phyloP scores from a whole-genome alignment of 2,113 vertebrate genomes.

The Jacana jacana region DNA sequence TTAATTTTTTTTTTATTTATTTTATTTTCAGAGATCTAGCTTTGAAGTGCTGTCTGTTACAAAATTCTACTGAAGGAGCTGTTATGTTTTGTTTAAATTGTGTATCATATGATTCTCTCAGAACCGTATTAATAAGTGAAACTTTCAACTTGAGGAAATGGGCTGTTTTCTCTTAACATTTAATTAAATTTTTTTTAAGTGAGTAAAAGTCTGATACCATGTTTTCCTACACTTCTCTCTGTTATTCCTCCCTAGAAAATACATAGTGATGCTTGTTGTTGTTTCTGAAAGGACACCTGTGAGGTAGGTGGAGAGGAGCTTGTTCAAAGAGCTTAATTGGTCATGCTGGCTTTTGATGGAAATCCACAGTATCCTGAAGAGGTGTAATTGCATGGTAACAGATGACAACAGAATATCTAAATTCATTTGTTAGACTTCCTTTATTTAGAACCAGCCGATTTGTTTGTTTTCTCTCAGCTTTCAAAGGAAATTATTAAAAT shows the following conservation, averaged over 20 bases:
- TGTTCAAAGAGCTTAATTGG: background rate
- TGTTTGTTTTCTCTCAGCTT: background rate
- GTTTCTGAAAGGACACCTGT: background rate
- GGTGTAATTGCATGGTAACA: background rate
- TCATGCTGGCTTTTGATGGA: background rate
- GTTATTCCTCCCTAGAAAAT: background rate
- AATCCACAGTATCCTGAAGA: background rate
- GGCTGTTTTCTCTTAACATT: background rate
- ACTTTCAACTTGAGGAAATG: background rate
- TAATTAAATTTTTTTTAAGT: background rate
- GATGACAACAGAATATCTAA: background rate
- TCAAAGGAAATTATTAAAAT: background rate
- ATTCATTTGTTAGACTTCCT: background rate
- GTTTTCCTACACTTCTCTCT: background rate
- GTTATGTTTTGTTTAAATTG: background rate
- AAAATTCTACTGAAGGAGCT: background rate
- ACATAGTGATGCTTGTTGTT: background rate
- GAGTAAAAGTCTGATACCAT: background rate
- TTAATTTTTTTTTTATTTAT: background rate
- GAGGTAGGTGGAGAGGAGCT: background rate
- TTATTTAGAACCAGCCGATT: background rate
- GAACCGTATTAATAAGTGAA: background rate
- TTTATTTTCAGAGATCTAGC: background rate
- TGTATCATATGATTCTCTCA: background rate
- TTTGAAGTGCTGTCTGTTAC: background rate